phyloP scores from a whole-genome alignment of 2,888 invertebrate genomes.

The Pammene aurita region DNA sequence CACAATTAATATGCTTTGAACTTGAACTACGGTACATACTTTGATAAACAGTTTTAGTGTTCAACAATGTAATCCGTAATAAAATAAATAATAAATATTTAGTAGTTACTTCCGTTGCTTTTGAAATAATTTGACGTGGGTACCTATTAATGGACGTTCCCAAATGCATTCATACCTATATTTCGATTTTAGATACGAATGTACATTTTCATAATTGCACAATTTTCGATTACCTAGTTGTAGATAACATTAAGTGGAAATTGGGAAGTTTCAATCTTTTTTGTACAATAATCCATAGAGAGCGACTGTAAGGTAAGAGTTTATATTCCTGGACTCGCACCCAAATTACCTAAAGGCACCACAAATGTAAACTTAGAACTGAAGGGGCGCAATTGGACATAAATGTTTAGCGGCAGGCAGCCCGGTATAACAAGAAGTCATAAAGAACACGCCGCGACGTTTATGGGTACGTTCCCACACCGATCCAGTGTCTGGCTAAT shows the following conservation, averaged over 20 bases:
- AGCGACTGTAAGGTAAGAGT: background rate
- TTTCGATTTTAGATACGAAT: no score
- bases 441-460: slow-evolving; percentile 60
- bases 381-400: slow-evolving; percentile 29
- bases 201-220: no score
- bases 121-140: background rate
- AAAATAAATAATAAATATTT: background rate
- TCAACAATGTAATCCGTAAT: slow-evolving; percentile 2
- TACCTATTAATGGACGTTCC: no score
- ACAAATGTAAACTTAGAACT: slow-evolving; percentile 13
- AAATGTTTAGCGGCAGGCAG: slow-evolving; percentile 44
- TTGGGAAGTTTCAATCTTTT: no score
- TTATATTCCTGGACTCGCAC: slow-evolving; percentile 1
- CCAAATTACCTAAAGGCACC: slow-evolving; percentile 11
- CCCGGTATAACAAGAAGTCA: slow-evolving; percentile 64
- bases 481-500: slow-evolving; percentile 57
- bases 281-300: background rate
- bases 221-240: no score
- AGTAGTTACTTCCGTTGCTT: background rate
- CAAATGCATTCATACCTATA: no score
- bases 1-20: slow-evolving; percentile 45
- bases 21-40: slow-evolving; percentile 41
- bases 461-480: slow-evolving; percentile 67
- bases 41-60: slow-evolving; percentile 10
- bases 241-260: no score